Evolutionary conservation across 1,140 invertebrate genomes (phyloP).

Genomic region (Chymomyza costata): DNA sequence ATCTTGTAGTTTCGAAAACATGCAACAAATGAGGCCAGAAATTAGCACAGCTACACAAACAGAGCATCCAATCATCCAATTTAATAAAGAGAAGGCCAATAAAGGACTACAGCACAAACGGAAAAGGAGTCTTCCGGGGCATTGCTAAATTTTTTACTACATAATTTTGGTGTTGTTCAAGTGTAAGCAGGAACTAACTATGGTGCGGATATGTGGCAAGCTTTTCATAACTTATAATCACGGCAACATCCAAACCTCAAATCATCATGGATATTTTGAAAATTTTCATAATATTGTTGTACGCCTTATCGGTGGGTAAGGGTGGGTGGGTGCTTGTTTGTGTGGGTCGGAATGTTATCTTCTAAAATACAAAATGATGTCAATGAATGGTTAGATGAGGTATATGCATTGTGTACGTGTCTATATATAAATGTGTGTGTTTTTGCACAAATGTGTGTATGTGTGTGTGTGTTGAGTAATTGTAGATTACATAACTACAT

Average conservation of each 20-base stretch:
- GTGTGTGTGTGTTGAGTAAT: slow-evolving; percentile 20
- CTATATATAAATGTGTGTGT: neutral
- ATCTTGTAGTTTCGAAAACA: no score
- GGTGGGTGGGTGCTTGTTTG: neutral
- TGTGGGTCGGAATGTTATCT: slow-evolving; percentile 62
- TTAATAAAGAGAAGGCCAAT: no score
- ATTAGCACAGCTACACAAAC: no score
- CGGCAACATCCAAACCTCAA: slow-evolving; percentile 65
- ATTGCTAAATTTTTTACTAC: no score
- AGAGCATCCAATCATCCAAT: no score
- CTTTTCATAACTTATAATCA: slow-evolving; percentile 41
- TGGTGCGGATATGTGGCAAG: slow-evolving; percentile 29
- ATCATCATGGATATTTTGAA: slow-evolving; percentile 71
- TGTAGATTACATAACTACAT: neutral
- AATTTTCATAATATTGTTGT: slow-evolving; percentile 61
- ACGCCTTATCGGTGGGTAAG: slow-evolving; percentile 38
- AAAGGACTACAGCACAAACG: no score
- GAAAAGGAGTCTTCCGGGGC: no score
- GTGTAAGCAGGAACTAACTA: slow-evolving; percentile 7
- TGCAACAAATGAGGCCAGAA: no score
- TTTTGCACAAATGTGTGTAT: slow-evolving; percentile 9
- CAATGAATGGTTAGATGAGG: slow-evolving; percentile 68
- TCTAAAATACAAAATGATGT: slow-evolving; percentile 59
- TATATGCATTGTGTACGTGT: slow-evolving; percentile 39
- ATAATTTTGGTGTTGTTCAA: no score